These are phyloP conservation scores for Epistrophella euchroma DNA, from an alignment of 2,888 invertebrate species.

Conservation along the genomic window DNA sequence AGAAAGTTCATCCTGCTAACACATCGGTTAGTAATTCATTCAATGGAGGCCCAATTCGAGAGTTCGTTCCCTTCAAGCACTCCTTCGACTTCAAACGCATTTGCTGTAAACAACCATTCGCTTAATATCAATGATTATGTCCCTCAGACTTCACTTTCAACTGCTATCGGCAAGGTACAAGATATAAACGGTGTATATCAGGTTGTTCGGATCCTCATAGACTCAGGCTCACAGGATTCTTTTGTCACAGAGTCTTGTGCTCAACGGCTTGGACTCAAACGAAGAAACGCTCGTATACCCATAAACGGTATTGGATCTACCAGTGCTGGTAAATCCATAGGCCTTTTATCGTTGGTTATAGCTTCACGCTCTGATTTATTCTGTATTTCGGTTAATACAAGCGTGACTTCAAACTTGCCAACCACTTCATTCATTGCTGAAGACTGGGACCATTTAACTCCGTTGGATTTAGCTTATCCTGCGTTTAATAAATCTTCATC, in stretches of 20 bases:
- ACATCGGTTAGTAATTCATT: not conserved
- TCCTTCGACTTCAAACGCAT: not conserved
- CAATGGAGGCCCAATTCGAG: not conserved
- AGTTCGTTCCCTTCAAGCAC: not conserved
- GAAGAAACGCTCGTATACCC: too few relatives aligned
- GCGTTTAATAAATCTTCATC: not conserved
- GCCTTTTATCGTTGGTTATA: too few relatives aligned
- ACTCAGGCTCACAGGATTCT: constrained; percentile 5
- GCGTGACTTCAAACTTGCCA: not conserved
- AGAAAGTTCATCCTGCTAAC: too few relatives aligned
- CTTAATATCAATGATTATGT: not conserved
- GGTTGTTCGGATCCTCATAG: not conserved
- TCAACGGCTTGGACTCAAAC: not conserved
- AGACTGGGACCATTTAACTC: constrained; percentile 16
- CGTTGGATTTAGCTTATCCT: not conserved
- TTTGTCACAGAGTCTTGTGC: not conserved
- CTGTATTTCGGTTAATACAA: too few relatives aligned
- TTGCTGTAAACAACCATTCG: not conserved
- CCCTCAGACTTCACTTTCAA: too few relatives aligned
- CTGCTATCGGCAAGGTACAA: too few relatives aligned
- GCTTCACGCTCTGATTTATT: too few relatives aligned
- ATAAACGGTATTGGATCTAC: too few relatives aligned
- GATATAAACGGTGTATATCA: too few relatives aligned
- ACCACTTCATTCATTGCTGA: constrained; percentile 9
- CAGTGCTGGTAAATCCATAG: too few relatives aligned